These are phyloP conservation scores for Megaptera novaeangliae DNA, from an alignment of 2,113 vertebrate species.

Conservation along the genomic window DNA sequence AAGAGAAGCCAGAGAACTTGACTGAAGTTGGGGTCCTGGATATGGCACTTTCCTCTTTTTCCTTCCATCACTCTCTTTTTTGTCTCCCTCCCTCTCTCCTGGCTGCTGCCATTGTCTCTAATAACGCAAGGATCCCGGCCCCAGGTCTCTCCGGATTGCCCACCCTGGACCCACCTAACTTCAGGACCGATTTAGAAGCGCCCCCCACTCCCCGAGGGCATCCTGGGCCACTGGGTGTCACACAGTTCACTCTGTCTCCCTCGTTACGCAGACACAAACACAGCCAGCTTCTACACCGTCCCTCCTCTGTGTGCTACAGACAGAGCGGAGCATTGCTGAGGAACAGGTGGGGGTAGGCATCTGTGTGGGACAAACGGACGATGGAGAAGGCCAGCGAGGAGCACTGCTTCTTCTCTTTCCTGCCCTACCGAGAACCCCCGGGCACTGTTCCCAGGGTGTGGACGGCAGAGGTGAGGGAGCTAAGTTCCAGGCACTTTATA, in stretches of 20 bases:
- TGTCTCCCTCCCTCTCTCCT: neutral
- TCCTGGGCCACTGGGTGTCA: neutral
- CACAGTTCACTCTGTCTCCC: neutral
- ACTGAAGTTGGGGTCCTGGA: neutral
- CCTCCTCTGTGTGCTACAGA: neutral
- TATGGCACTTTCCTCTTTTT: neutral
- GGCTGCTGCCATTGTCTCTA: neutral
- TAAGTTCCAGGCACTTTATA: neutral
- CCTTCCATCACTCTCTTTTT: neutral
- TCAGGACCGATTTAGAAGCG: neutral
- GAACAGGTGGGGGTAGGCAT: neutral
- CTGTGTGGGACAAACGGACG: neutral
- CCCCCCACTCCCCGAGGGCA: neutral
- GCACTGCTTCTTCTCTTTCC: neutral
- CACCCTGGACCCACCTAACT: neutral
- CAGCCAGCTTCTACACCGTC: neutral
- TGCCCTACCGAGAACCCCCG: neutral
- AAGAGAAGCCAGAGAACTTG: neutral
- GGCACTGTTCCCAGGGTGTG: neutral
- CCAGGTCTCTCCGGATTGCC: neutral
- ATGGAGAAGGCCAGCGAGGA: neutral
- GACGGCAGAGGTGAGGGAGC: neutral
- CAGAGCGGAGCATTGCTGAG: accelerated
- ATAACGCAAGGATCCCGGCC: neutral
- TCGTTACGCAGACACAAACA: neutral